Conservation (phyloP, 2,888 invertebrate species). For the Siphlonurus alternatus region DNA sequence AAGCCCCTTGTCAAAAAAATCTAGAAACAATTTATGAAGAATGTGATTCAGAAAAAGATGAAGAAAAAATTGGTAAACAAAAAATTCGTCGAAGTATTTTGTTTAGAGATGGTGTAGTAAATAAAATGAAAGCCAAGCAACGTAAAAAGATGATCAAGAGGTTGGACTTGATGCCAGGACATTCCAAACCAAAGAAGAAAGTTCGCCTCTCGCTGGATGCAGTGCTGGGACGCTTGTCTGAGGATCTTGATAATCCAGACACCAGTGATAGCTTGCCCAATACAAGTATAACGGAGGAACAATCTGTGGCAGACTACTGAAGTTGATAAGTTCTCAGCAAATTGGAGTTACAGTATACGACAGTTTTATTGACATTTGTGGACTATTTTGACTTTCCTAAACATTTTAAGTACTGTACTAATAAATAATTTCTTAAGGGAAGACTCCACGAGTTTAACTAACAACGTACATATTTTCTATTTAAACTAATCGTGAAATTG, state of each 20-base stretch:
- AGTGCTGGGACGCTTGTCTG: not conserved
- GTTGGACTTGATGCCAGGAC: not conserved
- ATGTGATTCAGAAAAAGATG: not conserved
- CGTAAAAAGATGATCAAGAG: not conserved
- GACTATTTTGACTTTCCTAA: too few species aligned
- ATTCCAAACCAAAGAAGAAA: not conserved
- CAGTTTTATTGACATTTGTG: too few species aligned
- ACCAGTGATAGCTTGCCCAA: too few species aligned
- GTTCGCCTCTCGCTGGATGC: not conserved
- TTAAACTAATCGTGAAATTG: too few species aligned
- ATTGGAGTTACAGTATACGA: too few species aligned
- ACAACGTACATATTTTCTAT: too few species aligned
- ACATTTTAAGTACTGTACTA: too few species aligned
- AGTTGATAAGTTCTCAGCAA: too few species aligned
- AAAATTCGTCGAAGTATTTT: not conserved
- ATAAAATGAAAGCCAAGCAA: not conserved
- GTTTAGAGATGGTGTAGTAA: not conserved
- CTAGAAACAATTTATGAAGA: not conserved
- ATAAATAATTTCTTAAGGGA: too few species aligned
- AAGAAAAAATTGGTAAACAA: not conserved
- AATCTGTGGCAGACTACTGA: too few species aligned
- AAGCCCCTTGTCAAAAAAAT: not conserved
- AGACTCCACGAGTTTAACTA: too few species aligned
- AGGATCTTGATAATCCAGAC: not conserved
- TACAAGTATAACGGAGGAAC: too few species aligned